Base-by-base conservation (phyloP, 2,888 invertebrate genomes). In the Tinea trinotella region DNA sequence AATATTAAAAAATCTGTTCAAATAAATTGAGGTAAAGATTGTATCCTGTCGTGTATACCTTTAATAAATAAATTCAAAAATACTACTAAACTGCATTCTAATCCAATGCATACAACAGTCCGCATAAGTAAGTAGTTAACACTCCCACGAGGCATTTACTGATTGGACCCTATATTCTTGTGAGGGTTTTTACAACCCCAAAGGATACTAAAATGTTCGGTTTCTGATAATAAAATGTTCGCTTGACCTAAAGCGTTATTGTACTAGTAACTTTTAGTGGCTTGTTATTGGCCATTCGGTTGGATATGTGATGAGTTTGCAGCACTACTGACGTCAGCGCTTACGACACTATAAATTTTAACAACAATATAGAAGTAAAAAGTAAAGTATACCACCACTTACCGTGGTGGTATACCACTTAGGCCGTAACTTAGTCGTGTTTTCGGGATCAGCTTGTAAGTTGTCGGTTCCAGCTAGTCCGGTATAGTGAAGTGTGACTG, bases 81-180 rank as follows among this genome's bases (percentile, higher is more conserved):
- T n/a, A n/a, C n/a, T n/a, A n/a, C n/a, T n/a, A n/a, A n/a, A n/a
- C n/a, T n/a, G n/a, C n/a, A n/a, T 46, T 46, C 46, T 15, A 5
- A 46, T 46, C 46, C 46, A 15, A n/a, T 15, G 18, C 3, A 17
- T 17, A 6, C 5, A 6, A n/a, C 4, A 36, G 7, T n/a, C 24
- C 48, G 9, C 18, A 19, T 3, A 2, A 24, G 22, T 50, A 1
- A 13, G 24, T 50, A 24, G 50, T 50, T 50, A 50, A 50, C 50
- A 12, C 13, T 24, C 50, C 15, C 50, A 50, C 13, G 50, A 15
- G 50, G 13, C 50, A 50, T 50, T 50, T 24, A 50, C 50, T 50
- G 50, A 50, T 50, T 50, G 50, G 50, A 24, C 50, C 24, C 18
- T 50, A 50, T 50, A 50, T 48, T 40, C 48, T 24, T 12, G 50